Conservation (phyloP, 2,888 invertebrate genomes). For the Xanthia togata region DNA sequence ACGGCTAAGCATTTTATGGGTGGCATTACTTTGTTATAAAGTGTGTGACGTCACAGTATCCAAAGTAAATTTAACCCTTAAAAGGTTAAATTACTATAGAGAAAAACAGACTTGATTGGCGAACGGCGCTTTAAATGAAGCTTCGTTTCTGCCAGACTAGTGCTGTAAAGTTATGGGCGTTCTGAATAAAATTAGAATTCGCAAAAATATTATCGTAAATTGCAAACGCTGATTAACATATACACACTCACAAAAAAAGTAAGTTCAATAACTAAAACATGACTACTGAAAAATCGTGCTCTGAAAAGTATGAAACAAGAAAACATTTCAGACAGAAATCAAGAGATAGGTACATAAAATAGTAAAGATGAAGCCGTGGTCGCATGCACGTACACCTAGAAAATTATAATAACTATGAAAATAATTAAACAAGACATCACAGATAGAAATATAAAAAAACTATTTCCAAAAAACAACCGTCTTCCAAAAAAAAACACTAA, state of each 20-base stretch:
- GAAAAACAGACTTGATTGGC: background rate
- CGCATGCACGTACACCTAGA: no score
- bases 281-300: no score
- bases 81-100: background rate
- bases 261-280: no score
- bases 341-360: no score
- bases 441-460: no score
- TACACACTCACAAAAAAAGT: background rate
- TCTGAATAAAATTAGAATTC: background rate
- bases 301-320: no score
- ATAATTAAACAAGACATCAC: no score
- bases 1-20: conserved; percentile 13
- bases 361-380: no score
- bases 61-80: background rate
- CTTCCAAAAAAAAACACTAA: no score
- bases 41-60: background rate
- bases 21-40: background rate
- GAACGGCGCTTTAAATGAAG: background rate
- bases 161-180: background rate
- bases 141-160: background rate
- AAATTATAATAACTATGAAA: no score
- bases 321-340: no score
- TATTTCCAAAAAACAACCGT: no score
- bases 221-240: background rate
- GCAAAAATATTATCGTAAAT: background rate